Conservation (phyloP, 2,888 invertebrate species). For the Crematogaster levior region DNA sequence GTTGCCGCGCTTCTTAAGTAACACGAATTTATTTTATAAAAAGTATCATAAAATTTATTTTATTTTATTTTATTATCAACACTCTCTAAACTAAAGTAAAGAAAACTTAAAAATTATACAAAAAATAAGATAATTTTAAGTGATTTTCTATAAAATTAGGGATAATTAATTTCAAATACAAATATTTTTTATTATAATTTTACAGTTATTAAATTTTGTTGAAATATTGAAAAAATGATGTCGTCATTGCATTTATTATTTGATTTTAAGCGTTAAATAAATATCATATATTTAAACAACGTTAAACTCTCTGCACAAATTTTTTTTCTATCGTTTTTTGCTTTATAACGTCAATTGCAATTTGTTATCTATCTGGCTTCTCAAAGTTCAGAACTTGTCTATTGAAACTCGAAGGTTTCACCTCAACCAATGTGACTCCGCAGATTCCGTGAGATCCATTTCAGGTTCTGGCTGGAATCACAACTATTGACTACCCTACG, state of each 20-base stretch:
- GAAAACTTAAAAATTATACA: not conserved
- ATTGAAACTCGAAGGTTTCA: constrained; percentile 35
- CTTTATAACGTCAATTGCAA: not conserved
- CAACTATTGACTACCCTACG: constrained; percentile 43
- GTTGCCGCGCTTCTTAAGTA: not conserved
- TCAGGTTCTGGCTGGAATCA: constrained; percentile 46
- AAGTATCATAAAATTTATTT: not conserved
- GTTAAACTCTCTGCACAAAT: not conserved
- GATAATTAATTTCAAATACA: not conserved
- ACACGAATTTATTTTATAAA: constrained; percentile 2
- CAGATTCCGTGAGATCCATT: constrained; percentile 48
- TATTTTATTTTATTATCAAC: no score
- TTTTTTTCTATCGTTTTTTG: not conserved
- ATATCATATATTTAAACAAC: not conserved
- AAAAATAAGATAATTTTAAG: not conserved
- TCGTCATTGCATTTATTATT: not conserved
- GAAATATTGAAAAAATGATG: not conserved
- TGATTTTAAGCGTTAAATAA: not conserved
- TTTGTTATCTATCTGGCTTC: constrained; percentile 31
- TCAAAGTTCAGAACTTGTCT: constrained; percentile 41
- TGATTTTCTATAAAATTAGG: not conserved
- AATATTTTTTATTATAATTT: constrained; percentile 11
- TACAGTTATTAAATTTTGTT: not conserved
- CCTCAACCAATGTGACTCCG: constrained; percentile 26
- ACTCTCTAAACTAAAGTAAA: not conserved